phyloP scores from a whole-genome alignment of 1,140 invertebrate genomes.

The Penaeus japonicus region DNA sequence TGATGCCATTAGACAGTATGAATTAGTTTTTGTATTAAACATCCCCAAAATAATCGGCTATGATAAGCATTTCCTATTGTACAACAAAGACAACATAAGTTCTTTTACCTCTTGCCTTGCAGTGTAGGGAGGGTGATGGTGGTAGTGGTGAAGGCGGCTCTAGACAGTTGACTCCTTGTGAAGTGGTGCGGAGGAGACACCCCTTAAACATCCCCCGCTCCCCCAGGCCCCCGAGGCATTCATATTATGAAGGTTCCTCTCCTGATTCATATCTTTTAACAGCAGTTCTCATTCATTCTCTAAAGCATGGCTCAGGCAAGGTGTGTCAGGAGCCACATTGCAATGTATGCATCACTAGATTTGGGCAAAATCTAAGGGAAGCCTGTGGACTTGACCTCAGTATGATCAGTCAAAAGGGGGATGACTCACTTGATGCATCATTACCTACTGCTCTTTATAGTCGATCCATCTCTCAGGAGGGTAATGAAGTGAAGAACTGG shows the following conservation, averaged over 20 bases:
- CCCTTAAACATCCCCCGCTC: background rate
- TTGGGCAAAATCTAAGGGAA: background rate
- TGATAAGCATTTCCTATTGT: background rate
- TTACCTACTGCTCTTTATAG: background rate
- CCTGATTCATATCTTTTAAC: constrained; percentile 57
- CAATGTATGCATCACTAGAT: constrained; percentile 7
- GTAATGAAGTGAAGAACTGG: constrained; percentile 17
- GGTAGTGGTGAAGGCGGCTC: constrained; percentile 24
- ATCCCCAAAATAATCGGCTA: too few species aligned
- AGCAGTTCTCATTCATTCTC: constrained; percentile 55
- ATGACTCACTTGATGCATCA: background rate
- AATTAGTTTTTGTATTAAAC: background rate
- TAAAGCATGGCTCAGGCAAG: constrained; percentile 52
- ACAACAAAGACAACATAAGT: constrained; percentile 30
- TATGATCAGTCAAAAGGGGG: background rate
- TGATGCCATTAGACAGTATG: background rate
- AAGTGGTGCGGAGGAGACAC: constrained; percentile 43
- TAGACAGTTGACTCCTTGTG: constrained; percentile 37
- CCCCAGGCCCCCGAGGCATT: constrained; percentile 49
- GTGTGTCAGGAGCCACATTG: constrained; percentile 42
- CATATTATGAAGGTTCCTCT: constrained; percentile 57
- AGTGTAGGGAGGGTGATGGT: constrained; percentile 47
- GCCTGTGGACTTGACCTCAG: background rate
- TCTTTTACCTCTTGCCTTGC: constrained; percentile 52
- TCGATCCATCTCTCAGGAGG: constrained; percentile 31